A percentile compares a stretch with the other conserved stretches of the same genome.
Conservation (phyloP, 2,888 invertebrate genomes). For the Rhingia rostrata region DNA sequence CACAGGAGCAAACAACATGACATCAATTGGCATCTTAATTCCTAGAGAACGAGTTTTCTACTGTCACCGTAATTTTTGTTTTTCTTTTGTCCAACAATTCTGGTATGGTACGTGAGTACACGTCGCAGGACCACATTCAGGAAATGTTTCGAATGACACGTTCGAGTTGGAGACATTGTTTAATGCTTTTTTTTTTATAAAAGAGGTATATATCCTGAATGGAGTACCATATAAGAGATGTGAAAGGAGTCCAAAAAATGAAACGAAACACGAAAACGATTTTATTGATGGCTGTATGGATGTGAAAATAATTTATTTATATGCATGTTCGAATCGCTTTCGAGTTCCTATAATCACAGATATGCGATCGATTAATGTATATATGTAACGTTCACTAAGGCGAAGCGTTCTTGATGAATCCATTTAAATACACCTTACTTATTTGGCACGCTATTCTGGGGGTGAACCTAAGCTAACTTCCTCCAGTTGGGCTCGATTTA, state of each 20-base stretch:
- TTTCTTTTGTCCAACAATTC: constrained; percentile 1
- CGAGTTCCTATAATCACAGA: background rate
- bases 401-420: too few species aligned
- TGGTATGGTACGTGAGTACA: constrained; percentile 53
- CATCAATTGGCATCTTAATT: constrained; percentile 72
- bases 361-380: background rate
- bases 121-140: constrained; percentile 63
- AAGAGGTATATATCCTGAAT: constrained; percentile 27
- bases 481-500: too few species aligned
- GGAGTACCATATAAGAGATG: background rate
- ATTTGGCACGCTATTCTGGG: too few species aligned
- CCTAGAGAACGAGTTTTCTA: constrained; percentile 46
- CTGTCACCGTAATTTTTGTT: constrained; percentile 3
- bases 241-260: constrained; percentile 1
- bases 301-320: constrained; percentile 58
- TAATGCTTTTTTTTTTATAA: constrained; percentile 66
- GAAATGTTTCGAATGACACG: constrained; percentile 71
- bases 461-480: too few species aligned
- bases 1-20: constrained; percentile 53
- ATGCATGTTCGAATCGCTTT: background rate
- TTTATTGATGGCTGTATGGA: constrained; percentile 56
- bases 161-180: constrained; percentile 69
- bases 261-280: constrained; percentile 53
- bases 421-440: too few species aligned
- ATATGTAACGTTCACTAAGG: too few species aligned